phyloP scores from a whole-genome alignment of 2,113 vertebrate species.

The Paralichthys olivaceus region DNA sequence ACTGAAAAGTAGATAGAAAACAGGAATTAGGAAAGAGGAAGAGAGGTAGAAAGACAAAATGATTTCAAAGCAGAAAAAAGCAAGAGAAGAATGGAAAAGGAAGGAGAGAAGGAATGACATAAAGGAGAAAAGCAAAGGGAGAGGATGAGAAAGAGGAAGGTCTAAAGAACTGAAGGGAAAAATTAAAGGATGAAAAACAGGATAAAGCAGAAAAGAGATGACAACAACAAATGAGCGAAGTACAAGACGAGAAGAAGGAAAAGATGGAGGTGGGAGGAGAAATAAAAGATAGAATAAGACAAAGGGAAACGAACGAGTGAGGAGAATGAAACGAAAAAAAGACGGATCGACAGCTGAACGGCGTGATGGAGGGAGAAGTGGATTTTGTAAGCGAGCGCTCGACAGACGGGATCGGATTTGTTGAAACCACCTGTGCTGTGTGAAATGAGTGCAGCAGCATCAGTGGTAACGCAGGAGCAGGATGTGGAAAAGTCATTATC shows the following conservation, averaged over 20 bases:
- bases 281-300: not conserved
- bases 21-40: not conserved
- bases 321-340: not conserved
- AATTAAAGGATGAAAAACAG: too few relatives aligned
- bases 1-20: not conserved
- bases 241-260: not conserved
- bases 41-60: not conserved
- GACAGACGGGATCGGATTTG: conserved; percentile 44
- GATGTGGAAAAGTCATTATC: conserved; percentile 63
- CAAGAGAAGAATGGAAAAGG: too few relatives aligned
- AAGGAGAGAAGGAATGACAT: not conserved
- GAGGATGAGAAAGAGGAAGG: not conserved
- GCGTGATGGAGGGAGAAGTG: conserved; percentile 22
- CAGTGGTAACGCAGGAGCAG: conserved; percentile 47
- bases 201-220: too few relatives aligned
- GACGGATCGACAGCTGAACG: not conserved
- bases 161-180: not conserved
- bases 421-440: conserved; percentile 52
- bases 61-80: not conserved
- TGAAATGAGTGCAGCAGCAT: conserved; percentile 34
- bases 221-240: not conserved
- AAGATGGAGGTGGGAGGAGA: too few relatives aligned
- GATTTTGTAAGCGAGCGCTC: conserved; percentile 7
- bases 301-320: not conserved
- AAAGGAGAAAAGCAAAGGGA: not conserved